A percentile compares a stretch with the other conserved stretches of the same genome.
Conservation (phyloP, 1,140 invertebrate genomes). For the Ceratina calcarata region DNA sequence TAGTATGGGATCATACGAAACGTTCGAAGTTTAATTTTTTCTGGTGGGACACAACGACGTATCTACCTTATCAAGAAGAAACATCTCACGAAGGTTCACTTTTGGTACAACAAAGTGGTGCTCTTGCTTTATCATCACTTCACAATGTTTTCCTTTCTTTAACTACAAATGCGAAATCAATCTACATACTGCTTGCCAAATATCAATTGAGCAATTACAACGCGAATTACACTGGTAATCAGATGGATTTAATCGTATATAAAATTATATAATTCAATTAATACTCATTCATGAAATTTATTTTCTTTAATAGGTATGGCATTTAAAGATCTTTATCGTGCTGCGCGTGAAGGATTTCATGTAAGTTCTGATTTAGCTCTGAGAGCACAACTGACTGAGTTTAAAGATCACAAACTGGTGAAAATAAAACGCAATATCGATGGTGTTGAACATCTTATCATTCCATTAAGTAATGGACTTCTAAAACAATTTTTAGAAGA, state of each 20-base stretch:
- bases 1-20: slow-evolving; percentile 94
- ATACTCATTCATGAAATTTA: slow-evolving; percentile 12
- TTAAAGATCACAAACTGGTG: slow-evolving; percentile 95
- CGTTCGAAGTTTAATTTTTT: slow-evolving; percentile 91
- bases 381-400: slow-evolving; percentile 94
- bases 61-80: slow-evolving; percentile 90
- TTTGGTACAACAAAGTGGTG: slow-evolving; percentile 89
- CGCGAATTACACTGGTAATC: slow-evolving; percentile 86
- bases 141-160: slow-evolving; percentile 93
- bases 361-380: slow-evolving; percentile 94
- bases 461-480: slow-evolving; percentile 88
- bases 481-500: slow-evolving; percentile 89
- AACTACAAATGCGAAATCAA: slow-evolving; percentile 92
- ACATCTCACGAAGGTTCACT: slow-evolving; percentile 94
- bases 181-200: slow-evolving; percentile 91
- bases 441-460: slow-evolving; percentile 89
- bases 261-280: background rate
- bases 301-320: slow-evolving; percentile 85
- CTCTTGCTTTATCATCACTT: slow-evolving; percentile 90
- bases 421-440: slow-evolving; percentile 89
- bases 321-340: slow-evolving; percentile 92
- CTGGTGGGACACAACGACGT: slow-evolving; percentile 94
- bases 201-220: slow-evolving; percentile 89
- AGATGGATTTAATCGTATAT: background rate
- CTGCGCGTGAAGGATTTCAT: slow-evolving; percentile 91